Evolutionary conservation across 2,888 invertebrate genomes (phyloP).

Genomic region (Netelia melanura): DNA sequence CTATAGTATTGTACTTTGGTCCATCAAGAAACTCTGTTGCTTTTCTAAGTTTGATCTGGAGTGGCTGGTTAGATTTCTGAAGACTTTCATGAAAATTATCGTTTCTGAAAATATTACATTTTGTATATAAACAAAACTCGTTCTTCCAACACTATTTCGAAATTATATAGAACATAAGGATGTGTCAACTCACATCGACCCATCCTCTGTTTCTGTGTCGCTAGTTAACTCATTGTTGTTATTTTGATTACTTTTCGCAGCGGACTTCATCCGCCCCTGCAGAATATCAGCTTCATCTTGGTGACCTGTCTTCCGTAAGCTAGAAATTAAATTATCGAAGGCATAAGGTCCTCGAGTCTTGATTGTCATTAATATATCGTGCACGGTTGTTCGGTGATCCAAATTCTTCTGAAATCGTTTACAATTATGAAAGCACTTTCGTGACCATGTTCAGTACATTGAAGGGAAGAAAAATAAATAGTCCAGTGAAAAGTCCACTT

Average conservation of each 20-base stretch:
- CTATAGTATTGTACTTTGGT: conserved; percentile 65
- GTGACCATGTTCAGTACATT: background rate
- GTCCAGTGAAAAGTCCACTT: conserved; percentile 33
- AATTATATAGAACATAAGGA: background rate
- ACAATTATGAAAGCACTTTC: conserved; percentile 2
- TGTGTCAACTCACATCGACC: background rate
- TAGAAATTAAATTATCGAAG: conserved; percentile 76
- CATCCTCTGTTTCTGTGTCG: background rate
- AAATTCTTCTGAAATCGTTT: conserved; percentile 73
- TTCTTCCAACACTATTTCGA: too few species aligned
- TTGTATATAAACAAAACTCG: too few species aligned
- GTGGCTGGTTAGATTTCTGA: conserved; percentile 67
- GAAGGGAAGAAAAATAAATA: background rate
- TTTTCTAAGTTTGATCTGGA: conserved; percentile 77
- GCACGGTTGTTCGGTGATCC: conserved; percentile 66
- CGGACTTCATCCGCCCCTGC: conserved; percentile 26
- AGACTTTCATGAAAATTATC: conserved; percentile 73
- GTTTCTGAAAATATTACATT: conserved; percentile 61
- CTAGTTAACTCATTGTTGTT: conserved; percentile 43
- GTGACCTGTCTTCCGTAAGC: conserved; percentile 77
- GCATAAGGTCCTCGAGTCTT: conserved; percentile 82
- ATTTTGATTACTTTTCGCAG: background rate
- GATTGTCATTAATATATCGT: conserved; percentile 76
- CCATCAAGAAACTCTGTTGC: conserved; percentile 76
- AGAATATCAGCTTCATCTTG: conserved; percentile 74